Evolutionary conservation across 2,113 vertebrate species (phyloP).

Genomic region (Hirundichthys speculiger): DNA sequence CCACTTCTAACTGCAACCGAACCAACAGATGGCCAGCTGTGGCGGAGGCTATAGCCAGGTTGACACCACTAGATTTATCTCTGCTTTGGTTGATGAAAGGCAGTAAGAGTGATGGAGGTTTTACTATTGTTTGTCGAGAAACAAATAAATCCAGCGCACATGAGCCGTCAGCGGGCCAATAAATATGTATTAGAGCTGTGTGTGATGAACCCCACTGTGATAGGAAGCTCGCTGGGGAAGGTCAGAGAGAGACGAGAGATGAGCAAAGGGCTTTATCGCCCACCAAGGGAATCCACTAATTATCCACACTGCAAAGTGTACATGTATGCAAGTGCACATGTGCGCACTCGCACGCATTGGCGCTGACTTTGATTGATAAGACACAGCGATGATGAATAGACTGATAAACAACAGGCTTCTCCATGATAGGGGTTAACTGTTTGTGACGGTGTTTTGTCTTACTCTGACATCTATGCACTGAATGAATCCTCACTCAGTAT

Average conservation of each 20-base stretch:
- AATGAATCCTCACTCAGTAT: constrained; percentile 18
- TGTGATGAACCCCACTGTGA: constrained; percentile 70
- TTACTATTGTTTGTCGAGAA: constrained; percentile 71
- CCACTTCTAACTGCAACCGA: constrained; percentile 11
- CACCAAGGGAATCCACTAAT: constrained; percentile 74
- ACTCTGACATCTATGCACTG: constrained; percentile 6
- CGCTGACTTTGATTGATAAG: constrained; percentile 65
- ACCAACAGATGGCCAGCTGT: constrained; percentile 45
- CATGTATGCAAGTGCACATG: constrained; percentile 4
- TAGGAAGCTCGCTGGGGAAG: constrained; percentile 67
- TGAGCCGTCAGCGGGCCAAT: constrained; percentile 58
- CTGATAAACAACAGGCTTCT: constrained; percentile 35
- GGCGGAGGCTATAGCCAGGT: constrained; percentile 25
- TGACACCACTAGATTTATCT: constrained; percentile 53
- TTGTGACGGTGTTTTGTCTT: constrained; percentile 57
- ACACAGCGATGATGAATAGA: constrained; percentile 46
- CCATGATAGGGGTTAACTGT: constrained; percentile 52
- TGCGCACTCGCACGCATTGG: constrained; percentile 1
- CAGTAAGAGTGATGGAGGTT: constrained; percentile 49
- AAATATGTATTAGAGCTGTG: constrained; percentile 69
- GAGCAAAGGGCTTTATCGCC: constrained; percentile 52
- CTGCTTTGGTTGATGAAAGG: constrained; percentile 57
- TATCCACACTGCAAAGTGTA: constrained; percentile 65
- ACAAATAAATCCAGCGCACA: constrained; percentile 64
- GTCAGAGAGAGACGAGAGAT: constrained; percentile 62